These are phyloP conservation scores for Tiliacea aurago DNA, from an alignment of 2,888 invertebrate genomes.

Conservation along the genomic window DNA sequence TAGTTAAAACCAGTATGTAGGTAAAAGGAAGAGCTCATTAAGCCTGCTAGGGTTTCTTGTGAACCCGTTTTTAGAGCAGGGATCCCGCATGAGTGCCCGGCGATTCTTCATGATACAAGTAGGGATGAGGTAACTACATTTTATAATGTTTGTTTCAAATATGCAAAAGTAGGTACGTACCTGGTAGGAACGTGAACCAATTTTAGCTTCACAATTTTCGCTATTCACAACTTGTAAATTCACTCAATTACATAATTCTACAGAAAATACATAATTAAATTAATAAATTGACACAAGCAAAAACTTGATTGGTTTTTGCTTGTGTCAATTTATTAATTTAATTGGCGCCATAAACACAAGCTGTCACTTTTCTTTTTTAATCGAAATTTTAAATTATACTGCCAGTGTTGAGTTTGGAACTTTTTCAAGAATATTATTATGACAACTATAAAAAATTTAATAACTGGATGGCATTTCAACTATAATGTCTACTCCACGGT, in stretches of 20 bases:
- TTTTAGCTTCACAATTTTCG: background rate
- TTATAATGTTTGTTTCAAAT: background rate
- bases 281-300: background rate
- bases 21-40: slow-evolving; percentile 79
- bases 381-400: slow-evolving; percentile 1
- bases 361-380: background rate
- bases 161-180: background rate
- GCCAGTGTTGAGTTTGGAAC: slow-evolving; percentile 14
- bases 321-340: too few relatives aligned
- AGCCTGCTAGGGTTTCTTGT: slow-evolving; percentile 78
- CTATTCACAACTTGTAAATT: background rate
- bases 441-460: slow-evolving; percentile 16
- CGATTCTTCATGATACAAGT: slow-evolving; percentile 10
- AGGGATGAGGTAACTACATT: background rate
- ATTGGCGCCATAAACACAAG: background rate
- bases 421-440: slow-evolving; percentile 17
- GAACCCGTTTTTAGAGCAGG: slow-evolving; percentile 76
- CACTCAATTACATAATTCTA: background rate
- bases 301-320: too few relatives aligned
- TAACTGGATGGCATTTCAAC: slow-evolving; percentile 15
- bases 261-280: background rate
- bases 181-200: background rate
- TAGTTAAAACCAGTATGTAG: slow-evolving; percentile 29
- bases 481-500: background rate
- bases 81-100: slow-evolving; percentile 10